A percentile compares a stretch with the other conserved stretches of the same genome.
Evolutionary conservation across 2,797 vertebrate genomes (phyloP).

Genomic region (Nyctibius grandis): DNA sequence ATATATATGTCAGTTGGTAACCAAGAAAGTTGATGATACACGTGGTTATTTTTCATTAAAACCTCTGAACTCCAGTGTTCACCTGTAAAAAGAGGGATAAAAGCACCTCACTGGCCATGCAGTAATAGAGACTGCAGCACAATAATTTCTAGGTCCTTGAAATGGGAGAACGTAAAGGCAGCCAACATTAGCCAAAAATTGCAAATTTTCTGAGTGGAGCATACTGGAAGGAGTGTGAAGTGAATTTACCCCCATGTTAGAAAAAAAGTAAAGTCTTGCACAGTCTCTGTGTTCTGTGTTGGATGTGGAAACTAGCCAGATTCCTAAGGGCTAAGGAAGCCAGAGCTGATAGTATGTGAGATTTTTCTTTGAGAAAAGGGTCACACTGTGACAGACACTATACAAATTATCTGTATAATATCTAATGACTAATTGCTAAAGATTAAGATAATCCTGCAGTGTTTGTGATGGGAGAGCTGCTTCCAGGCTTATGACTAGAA

Average conservation of each 20-base stretch:
- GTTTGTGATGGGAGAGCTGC: neutral
- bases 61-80: neutral
- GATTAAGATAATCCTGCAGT: neutral
- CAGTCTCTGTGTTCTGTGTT: neutral
- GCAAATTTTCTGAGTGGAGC: neutral
- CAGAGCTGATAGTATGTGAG: neutral
- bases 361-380: neutral
- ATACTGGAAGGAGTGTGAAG: neutral
- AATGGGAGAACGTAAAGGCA: neutral
- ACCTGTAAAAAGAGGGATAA: neutral
- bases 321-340: neutral
- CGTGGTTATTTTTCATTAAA: neutral
- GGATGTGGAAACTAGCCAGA: neutral
- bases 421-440: neutral
- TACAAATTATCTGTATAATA: neutral
- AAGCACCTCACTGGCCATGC: neutral
- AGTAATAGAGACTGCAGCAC: neutral
- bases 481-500: neutral
- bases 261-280: neutral
- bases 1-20: neutral
- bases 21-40: neutral
- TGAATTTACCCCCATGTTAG: neutral
- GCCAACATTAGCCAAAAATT: neutral
- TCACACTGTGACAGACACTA: neutral
- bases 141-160: neutral